Percentiles rank a stretch among this genome's conserved stretches.
phyloP scores from a whole-genome alignment of 1,140 invertebrate species.

The Drosophila mauritiana region DNA sequence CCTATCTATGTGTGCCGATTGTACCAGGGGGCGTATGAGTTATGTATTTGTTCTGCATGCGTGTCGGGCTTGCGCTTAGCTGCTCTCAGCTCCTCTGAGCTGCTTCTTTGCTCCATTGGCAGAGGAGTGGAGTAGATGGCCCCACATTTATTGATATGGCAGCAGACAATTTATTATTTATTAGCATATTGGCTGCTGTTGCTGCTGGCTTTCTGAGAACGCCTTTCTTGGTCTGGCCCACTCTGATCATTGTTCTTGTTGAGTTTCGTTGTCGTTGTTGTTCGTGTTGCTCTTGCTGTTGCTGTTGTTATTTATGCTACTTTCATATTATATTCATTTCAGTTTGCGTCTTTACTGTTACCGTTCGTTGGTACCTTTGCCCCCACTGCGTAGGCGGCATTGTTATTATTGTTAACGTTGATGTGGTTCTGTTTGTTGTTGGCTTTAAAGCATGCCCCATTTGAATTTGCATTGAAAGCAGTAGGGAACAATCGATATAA shows the following conservation, averaged over 20 bases:
- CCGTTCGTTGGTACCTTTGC: slow-evolving; percentile 49
- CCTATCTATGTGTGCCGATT: slow-evolving; percentile 25
- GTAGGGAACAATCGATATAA: slow-evolving; percentile 13
- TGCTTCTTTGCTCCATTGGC: slow-evolving; percentile 6
- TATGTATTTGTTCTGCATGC: slow-evolving; percentile 46
- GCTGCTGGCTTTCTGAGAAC: slow-evolving; percentile 13
- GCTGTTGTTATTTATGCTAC: slow-evolving; percentile 75
- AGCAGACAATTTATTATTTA: slow-evolving; percentile 81
- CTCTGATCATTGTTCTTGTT: slow-evolving; percentile 38
- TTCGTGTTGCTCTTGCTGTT: slow-evolving; percentile 44
- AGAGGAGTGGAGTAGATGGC: slow-evolving; percentile 20
- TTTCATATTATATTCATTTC: slow-evolving; percentile 79
- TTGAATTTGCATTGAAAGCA: slow-evolving; percentile 75
- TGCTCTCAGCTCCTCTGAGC: background rate
- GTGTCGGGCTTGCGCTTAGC: slow-evolving; percentile 22
- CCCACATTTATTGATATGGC: slow-evolving; percentile 76
- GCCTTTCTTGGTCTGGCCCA: slow-evolving; percentile 12
- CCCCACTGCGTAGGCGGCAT: slow-evolving; percentile 37
- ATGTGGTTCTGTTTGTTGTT: slow-evolving; percentile 44
- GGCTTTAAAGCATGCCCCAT: slow-evolving; percentile 69
- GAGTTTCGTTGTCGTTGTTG: slow-evolving; percentile 32
- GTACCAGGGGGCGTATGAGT: slow-evolving; percentile 53
- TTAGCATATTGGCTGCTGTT: slow-evolving; percentile 68
- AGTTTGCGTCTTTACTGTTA: slow-evolving; percentile 64
- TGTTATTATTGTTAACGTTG: slow-evolving; percentile 56